phyloP scores from a whole-genome alignment of 2,888 invertebrate species.

The Pristionchus fissidentatus region DNA sequence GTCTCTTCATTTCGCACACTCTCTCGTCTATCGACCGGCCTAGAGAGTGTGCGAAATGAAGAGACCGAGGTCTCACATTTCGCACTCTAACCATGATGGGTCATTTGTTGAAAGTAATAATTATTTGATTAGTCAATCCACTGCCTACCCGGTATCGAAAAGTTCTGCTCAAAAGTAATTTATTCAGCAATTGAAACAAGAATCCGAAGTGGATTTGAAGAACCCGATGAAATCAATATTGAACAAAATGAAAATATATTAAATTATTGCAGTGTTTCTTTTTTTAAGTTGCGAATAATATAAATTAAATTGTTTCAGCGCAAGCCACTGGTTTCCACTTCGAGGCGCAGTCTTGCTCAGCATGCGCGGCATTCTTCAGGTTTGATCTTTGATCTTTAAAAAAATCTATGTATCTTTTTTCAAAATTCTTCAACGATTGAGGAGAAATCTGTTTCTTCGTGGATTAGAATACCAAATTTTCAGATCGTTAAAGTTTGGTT shows the following conservation, averaged over 20 bases:
- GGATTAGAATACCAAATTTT: not conserved
- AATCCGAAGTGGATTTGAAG: too few species aligned
- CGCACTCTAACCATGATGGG: too few species aligned
- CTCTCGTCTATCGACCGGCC: too few species aligned
- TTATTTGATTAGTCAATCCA: too few species aligned
- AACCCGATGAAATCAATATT: not conserved
- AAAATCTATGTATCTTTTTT: not conserved
- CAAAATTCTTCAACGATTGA: not conserved
- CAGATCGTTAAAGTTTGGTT: not conserved
- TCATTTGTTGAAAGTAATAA: too few species aligned
- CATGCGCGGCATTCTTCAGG: constrained; percentile 73
- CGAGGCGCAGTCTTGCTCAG: constrained; percentile 70
- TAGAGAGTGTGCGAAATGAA: too few species aligned
- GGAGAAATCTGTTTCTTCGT: not conserved
- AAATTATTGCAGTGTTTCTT: not conserved
- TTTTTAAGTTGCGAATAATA: not conserved
- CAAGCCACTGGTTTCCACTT: constrained; percentile 74
- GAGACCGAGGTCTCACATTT: too few species aligned
- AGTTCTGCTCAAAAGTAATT: too few species aligned
- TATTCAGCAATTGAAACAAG: too few species aligned
- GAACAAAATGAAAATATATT: not conserved
- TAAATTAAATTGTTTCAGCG: constrained; percentile 51
- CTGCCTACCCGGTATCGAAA: too few species aligned
- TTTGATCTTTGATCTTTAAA: constrained; percentile 37
- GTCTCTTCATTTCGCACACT: too few species aligned